Percentiles rank a stretch among this genome's conserved stretches.
Conservation (phyloP, 1,140 invertebrate species). For the Condylostylus longicornis region DNA sequence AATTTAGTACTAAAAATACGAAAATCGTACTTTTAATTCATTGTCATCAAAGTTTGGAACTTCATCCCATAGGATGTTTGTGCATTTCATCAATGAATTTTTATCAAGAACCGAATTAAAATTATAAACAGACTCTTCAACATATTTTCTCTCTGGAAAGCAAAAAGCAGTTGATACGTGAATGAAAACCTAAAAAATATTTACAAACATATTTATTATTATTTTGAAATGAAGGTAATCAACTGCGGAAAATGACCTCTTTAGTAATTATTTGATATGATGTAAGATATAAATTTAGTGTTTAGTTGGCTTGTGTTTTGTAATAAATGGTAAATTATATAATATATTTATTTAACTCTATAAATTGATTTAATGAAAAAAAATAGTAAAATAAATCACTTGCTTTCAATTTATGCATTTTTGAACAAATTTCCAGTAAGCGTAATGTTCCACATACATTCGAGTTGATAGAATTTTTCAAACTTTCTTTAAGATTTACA, state of each 20-base stretch:
- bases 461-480: constrained; percentile 45
- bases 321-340: too few species aligned
- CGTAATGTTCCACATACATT: constrained; percentile 46
- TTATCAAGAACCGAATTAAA: constrained; percentile 42
- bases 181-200: constrained; percentile 46
- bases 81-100: constrained; percentile 41
- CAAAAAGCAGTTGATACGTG: constrained; percentile 82
- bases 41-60: constrained; percentile 39
- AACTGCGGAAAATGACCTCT: too few species aligned
- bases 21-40: constrained; percentile 34
- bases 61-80: constrained; percentile 42
- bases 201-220: neutral
- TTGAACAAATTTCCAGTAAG: constrained; percentile 37
- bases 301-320: too few species aligned
- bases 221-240: too few species aligned
- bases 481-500: constrained; percentile 64
- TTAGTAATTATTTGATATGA: too few species aligned
- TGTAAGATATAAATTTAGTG: too few species aligned
- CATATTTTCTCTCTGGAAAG: constrained; percentile 53
- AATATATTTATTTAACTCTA: too few species aligned
- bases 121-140: constrained; percentile 58
- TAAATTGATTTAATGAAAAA: neutral
- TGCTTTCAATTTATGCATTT: constrained; percentile 62
- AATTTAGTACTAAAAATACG: too few species aligned
- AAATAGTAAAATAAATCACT: too few species aligned